Percentiles rank a stretch among this genome's conserved stretches.
Evolutionary conservation across 2,113 vertebrate genomes (phyloP).

Genomic region (Cygnus buccinator): DNA sequence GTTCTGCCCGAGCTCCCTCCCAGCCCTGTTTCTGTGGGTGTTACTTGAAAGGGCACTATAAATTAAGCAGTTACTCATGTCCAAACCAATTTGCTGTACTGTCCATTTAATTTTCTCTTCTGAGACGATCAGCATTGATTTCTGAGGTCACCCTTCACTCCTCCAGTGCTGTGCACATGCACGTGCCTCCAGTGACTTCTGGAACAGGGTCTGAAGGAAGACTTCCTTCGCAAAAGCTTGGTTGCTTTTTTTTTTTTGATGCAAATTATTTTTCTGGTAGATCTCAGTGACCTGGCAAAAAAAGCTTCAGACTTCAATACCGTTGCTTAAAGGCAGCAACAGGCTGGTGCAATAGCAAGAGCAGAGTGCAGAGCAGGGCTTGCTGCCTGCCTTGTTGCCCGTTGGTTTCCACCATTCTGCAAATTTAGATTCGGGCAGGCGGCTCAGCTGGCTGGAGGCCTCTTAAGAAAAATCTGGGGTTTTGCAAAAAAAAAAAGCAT

Average conservation of each 20-base stretch:
- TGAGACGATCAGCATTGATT: constrained; percentile 25
- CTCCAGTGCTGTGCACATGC: neutral
- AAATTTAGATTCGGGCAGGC: neutral
- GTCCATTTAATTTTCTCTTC: neutral
- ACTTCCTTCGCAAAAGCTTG: neutral
- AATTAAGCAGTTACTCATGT: constrained; percentile 55
- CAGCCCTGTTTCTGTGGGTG: neutral
- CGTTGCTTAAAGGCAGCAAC: neutral
- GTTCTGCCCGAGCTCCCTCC: neutral
- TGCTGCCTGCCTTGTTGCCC: neutral
- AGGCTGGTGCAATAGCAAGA: neutral
- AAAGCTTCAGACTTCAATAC: neutral
- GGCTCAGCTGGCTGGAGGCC: neutral
- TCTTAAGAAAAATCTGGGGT: neutral
- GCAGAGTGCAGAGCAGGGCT: neutral
- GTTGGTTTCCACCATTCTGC: neutral
- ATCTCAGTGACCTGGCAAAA: neutral
- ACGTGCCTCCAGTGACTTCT: neutral
- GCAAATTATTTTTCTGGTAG: neutral
- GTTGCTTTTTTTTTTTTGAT: neutral
- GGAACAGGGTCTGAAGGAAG: neutral
- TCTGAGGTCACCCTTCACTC: neutral
- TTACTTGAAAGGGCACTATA: neutral
- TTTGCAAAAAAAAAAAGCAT: neutral
- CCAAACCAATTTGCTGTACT: constrained; percentile 45